A percentile compares a stretch with the other conserved stretches of the same genome.
phyloP scores from a whole-genome alignment of 2,888 invertebrate species.

The Andrena praecox region DNA sequence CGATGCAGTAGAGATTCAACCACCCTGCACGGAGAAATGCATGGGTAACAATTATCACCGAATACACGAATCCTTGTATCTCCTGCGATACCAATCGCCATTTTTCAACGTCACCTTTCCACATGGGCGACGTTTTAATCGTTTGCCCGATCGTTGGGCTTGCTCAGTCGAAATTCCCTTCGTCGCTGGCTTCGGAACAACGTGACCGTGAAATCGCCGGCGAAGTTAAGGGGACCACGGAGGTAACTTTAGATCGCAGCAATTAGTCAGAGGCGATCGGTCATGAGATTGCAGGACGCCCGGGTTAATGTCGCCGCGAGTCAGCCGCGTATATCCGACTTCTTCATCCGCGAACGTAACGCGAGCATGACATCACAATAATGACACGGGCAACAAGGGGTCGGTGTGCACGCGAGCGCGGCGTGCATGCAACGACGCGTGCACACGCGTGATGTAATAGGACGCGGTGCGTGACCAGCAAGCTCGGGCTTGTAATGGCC shows the following conservation, averaged over 20 bases:
- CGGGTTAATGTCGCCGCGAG: constrained; percentile 12
- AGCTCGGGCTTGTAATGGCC: constrained; percentile 64
- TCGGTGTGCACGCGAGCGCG: constrained; percentile 44
- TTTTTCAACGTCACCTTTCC: not conserved
- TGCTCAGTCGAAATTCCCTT: not conserved
- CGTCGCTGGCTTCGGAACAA: not conserved
- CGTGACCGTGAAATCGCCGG: constrained; percentile 11
- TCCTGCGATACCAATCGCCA: not conserved
- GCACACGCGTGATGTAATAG: constrained; percentile 66
- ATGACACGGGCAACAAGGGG: constrained; percentile 57
- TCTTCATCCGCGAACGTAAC: constrained; percentile 58
- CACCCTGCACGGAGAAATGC: not conserved
- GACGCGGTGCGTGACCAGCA: constrained; percentile 71
- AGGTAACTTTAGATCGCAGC: not conserved
- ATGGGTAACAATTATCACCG: not conserved
- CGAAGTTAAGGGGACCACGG: not conserved
- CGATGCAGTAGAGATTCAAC: not conserved
- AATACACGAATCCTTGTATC: not conserved
- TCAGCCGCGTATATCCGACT: constrained; percentile 55
- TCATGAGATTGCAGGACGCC: not conserved
- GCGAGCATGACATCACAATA: constrained; percentile 68
- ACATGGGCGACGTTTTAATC: not conserved
- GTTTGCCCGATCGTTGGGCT: not conserved
- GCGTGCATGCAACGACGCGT: constrained; percentile 37
- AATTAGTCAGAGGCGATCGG: constrained; percentile 1